Base-by-base conservation (phyloP, 2,797 vertebrate genomes). In the Hippoglossus hippoglossus region DNA sequence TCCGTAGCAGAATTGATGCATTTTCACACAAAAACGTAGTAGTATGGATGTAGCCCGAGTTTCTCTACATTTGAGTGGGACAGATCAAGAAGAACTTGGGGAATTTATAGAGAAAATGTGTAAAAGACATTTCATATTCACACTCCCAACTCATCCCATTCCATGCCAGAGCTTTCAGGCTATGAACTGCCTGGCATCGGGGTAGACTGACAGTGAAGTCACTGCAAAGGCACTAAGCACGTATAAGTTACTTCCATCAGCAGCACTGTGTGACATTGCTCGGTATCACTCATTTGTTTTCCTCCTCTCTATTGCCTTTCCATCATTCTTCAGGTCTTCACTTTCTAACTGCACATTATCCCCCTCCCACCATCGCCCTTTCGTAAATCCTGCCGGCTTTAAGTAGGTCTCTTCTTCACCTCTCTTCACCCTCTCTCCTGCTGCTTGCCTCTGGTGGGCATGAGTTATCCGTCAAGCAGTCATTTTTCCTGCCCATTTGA, bases 131-230 rank as follows among this genome's bases (percentile, higher is more conserved):
- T 63, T 44, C 18, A 36, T 72, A 51, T 50, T 55, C 50, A 54
- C 73, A 56, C 53, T 44, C 53, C 69, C 58, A 73, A 51, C 63
- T 50, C 15, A 64, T 39, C 36, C 36, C 36, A 39, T 82, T 81
- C 60, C 67, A 44, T 53, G 60, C 54, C 51, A 75, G 87, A 86
- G 79, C 67, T 85, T 88, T 87, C 75, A 72, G 67, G 68, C 72
- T 80, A 44, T 34, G 18, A 72, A 55, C 78, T 61, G 67, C 59
- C 56, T 67, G 73, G 60, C 79, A 66, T 58, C 16, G 25, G 25
- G 54, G 71, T 50, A 71, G 69, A 80, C 75, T 71, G 85, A 90
- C 83, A 82, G 84, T 58, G 28, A 78, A 79, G 44, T 66, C 80
- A 74, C 47, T 71, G 75, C 64, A 66, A 73, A 83, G 57, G 64